Evolutionary conservation across 2,797 vertebrate species (phyloP).

Genomic region (Dromococcyx pavoninus): DNA sequence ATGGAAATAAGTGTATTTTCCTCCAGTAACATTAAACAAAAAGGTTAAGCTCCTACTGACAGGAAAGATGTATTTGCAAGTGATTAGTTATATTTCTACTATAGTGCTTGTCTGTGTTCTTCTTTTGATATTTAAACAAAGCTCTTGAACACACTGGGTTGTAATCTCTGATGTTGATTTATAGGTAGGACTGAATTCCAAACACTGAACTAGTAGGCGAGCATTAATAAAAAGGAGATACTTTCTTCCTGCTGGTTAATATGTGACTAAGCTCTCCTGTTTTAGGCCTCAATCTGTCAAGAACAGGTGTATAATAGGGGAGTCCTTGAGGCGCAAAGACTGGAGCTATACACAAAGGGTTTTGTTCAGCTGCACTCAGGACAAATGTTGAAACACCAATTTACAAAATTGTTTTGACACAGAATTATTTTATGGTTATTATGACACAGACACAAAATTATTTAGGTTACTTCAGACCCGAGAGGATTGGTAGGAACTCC

Average conservation of each 20-base stretch:
- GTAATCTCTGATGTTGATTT: slow-evolving; percentile 84
- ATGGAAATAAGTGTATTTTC: slow-evolving; percentile 72
- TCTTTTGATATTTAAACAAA: slow-evolving; percentile 85
- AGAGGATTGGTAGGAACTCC: slow-evolving; percentile 37
- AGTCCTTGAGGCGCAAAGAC: slow-evolving; percentile 72
- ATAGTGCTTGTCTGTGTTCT: slow-evolving; percentile 77
- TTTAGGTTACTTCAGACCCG: slow-evolving; percentile 37
- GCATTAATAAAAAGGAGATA: slow-evolving; percentile 74
- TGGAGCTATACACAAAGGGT: slow-evolving; percentile 63
- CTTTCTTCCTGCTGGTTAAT: slow-evolving; percentile 77
- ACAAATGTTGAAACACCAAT: slow-evolving; percentile 62
- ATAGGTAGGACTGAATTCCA: slow-evolving; percentile 83
- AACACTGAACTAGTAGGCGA: slow-evolving; percentile 75
- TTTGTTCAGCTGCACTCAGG: slow-evolving; percentile 49
- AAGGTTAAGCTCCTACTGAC: slow-evolving; percentile 84
- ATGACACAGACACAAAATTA: slow-evolving; percentile 21
- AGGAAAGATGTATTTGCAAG: slow-evolving; percentile 84
- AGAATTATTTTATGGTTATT: slow-evolving; percentile 53
- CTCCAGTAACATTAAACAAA: slow-evolving; percentile 79
- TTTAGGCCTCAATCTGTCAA: slow-evolving; percentile 78
- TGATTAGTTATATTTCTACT: slow-evolving; percentile 85
- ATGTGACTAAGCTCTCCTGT: slow-evolving; percentile 72
- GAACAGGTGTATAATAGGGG: slow-evolving; percentile 69
- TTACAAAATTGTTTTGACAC: slow-evolving; percentile 69
- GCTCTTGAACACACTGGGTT: slow-evolving; percentile 80